Conservation (phyloP, 53 echinoderm and acorn worm genomes). For the Crossaster papposus region DNA sequence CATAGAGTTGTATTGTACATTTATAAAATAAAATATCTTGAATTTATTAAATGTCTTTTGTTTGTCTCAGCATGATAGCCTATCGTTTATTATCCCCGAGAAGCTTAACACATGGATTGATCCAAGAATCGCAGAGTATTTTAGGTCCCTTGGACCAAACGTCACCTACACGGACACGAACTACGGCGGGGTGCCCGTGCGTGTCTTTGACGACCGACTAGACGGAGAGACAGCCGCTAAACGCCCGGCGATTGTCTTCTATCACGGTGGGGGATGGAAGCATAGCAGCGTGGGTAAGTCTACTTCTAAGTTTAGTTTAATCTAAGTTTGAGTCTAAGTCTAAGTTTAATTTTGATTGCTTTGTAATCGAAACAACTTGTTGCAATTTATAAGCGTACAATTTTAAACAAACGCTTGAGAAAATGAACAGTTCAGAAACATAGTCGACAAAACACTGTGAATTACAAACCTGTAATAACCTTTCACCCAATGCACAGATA, state of each 20-base stretch:
- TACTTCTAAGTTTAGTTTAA: too few species aligned
- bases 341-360: neutral
- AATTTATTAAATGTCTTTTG: neutral
- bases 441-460: too few species aligned
- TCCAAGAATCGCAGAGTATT: neutral
- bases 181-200: neutral
- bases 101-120: neutral
- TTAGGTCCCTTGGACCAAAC: neutral
- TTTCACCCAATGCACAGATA: slow-evolving; percentile 11
- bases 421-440: too few species aligned
- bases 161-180: neutral
- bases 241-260: slow-evolving; percentile 57
- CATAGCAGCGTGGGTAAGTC: slow-evolving; percentile 55
- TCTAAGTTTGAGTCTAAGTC: too few species aligned
- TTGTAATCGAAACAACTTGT: too few species aligned
- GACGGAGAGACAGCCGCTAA: neutral
- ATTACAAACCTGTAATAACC: neutral
- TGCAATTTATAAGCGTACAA: too few species aligned
- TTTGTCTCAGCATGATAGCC: neutral
- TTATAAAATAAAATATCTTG: neutral
- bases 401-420: too few species aligned
- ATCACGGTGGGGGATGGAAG: slow-evolving; percentile 71
- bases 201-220: neutral
- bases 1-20: neutral
- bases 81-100: neutral